Percentiles rank a stretch among this genome's conserved stretches.
phyloP scores from a whole-genome alignment of 2,888 invertebrate genomes.

The Phyllotreta cruciferae region DNA sequence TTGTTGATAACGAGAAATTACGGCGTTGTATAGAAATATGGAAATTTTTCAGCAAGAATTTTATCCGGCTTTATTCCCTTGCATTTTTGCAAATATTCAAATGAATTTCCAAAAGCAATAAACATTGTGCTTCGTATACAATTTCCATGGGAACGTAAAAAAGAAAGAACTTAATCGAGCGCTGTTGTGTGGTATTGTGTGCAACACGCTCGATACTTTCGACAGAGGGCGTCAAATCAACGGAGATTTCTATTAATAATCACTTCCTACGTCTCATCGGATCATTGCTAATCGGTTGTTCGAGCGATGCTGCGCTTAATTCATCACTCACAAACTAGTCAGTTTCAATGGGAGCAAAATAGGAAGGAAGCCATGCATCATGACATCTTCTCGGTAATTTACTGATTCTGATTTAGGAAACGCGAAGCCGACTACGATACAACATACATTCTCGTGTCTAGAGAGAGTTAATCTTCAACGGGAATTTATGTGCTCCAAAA shows the following conservation, averaged over 20 bases:
- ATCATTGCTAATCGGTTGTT: slow-evolving; percentile 32
- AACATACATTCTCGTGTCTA: slow-evolving; percentile 16
- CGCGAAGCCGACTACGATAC: slow-evolving; percentile 25
- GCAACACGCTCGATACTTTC: too few species aligned
- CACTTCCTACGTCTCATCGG: not conserved
- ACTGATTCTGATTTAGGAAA: slow-evolving; percentile 38
- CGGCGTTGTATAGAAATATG: slow-evolving; percentile 13
- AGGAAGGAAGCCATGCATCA: slow-evolving; percentile 46
- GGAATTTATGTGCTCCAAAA: slow-evolving; percentile 5
- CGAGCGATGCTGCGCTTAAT: slow-evolving; percentile 41
- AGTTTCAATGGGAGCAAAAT: slow-evolving; percentile 40
- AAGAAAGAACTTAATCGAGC: too few species aligned
- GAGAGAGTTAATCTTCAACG: slow-evolving; percentile 4
- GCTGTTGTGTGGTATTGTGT: too few species aligned
- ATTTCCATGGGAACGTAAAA: too few species aligned
- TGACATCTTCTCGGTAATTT: slow-evolving; percentile 41
- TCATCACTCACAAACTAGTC: slow-evolving; percentile 43
- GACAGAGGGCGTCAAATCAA: too few species aligned
- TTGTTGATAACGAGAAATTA: slow-evolving; percentile 20
- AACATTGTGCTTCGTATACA: too few species aligned
- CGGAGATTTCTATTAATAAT: too few species aligned
- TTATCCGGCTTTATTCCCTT: not conserved
- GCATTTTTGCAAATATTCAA: too few species aligned
- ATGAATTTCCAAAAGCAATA: too few species aligned
- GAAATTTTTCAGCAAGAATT: not conserved